phyloP scores from a whole-genome alignment of 2,113 vertebrate genomes.

The Hypanus sabinus region DNA sequence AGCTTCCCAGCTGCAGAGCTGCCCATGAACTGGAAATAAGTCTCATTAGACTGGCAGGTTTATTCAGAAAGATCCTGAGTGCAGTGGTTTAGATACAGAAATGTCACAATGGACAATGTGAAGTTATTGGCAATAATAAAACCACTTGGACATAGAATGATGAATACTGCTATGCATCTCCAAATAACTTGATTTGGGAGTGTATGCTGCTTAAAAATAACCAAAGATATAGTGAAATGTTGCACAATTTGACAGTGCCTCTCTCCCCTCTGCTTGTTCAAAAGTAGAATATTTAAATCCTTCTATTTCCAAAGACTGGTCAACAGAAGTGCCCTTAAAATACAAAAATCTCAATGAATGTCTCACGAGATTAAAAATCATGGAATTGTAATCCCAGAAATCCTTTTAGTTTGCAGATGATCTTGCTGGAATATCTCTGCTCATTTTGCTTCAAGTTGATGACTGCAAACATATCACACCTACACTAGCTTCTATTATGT shows the following conservation, averaged over 20 bases:
- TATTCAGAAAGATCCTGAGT: neutral
- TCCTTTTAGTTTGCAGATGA: neutral
- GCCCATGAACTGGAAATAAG: neutral
- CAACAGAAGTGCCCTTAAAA: neutral
- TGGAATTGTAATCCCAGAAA: neutral
- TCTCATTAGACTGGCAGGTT: neutral
- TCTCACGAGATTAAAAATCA: neutral
- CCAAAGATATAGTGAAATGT: neutral
- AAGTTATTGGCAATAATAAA: neutral
- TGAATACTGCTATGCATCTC: neutral
- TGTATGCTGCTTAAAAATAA: neutral
- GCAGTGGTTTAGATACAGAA: neutral
- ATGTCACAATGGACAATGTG: neutral
- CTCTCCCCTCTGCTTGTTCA: too few species aligned
- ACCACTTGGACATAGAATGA: neutral
- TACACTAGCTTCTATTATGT: neutral
- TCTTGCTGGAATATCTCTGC: neutral
- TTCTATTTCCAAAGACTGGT: neutral
- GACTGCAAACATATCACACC: constrained; percentile 2
- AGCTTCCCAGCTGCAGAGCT: neutral
- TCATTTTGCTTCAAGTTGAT: neutral
- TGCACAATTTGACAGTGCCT: neutral
- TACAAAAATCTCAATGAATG: neutral
- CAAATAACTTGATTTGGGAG: neutral
- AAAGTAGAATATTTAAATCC: neutral